Conservation (phyloP, 1,140 invertebrate genomes). For the Wiebesia pumilae region DNA sequence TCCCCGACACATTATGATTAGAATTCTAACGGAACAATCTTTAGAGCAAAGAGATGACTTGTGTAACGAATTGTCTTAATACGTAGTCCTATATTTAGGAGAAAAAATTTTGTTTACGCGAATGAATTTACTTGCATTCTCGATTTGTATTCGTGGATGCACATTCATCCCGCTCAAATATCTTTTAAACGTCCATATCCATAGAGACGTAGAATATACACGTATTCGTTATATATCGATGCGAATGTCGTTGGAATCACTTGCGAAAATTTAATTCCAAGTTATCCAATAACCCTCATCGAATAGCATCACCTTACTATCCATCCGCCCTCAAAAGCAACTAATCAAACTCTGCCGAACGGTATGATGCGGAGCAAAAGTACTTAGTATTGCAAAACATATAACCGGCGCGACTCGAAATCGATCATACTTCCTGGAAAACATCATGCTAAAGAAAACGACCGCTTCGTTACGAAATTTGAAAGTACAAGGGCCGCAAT, state of each 20-base stretch:
- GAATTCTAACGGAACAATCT: too few species aligned
- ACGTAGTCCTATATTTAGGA: too few species aligned
- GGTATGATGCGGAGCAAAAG: conserved; percentile 5
- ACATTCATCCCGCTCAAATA: too few species aligned
- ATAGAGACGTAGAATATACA: not conserved
- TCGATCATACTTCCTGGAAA: not conserved
- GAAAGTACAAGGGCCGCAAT: conserved; percentile 47
- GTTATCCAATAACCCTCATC: conserved; percentile 11
- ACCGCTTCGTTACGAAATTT: conserved; percentile 31
- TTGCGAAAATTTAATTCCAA: conserved; percentile 21
- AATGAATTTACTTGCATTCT: too few species aligned
- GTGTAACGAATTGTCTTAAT: too few species aligned
- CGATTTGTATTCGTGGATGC: too few species aligned
- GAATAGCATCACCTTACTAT: not conserved
- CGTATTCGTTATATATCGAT: too few species aligned
- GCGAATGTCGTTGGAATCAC: not conserved
- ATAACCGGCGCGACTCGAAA: conserved; percentile 1
- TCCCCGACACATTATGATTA: too few species aligned
- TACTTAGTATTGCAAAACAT: conserved; percentile 34
- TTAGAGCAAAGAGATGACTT: too few species aligned
- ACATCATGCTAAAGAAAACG: not conserved
- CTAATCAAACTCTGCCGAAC: not conserved
- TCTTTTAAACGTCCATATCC: too few species aligned
- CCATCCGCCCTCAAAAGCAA: not conserved
- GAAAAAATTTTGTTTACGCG: too few species aligned